Percentiles rank a stretch among this genome's conserved stretches.
phyloP scores from a whole-genome alignment of 2,888 invertebrate species.

The Imbricaverruca yamaguchii region DNA sequence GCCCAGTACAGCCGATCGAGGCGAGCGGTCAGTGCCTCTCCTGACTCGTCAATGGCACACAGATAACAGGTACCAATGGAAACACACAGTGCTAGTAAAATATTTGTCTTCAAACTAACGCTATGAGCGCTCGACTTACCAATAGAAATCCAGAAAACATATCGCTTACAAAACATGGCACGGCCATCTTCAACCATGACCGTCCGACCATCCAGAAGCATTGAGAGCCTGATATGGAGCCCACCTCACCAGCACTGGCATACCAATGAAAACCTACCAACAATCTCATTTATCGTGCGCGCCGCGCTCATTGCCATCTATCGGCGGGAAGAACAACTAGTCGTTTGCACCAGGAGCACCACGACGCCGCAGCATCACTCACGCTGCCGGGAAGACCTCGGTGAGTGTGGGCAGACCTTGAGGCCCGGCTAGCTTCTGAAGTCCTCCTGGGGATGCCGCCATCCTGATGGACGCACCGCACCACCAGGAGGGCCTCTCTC shows the following conservation, averaged over 20 bases:
- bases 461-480: no score
- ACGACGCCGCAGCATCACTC: no score
- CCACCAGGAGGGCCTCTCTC: no score
- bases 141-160: background rate
- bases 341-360: background rate
- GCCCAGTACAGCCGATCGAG: background rate
- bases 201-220: background rate
- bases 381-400: no score
- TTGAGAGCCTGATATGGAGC: background rate
- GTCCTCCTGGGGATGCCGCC: no score
- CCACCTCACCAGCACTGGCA: background rate
- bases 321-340: background rate
- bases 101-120: slow-evolving; percentile 7
- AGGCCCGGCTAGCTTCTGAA: no score
- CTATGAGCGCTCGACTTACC: background rate
- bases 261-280: background rate
- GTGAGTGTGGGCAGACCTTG: no score
- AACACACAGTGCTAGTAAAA: slow-evolving; percentile 6
- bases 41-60: background rate
- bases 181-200: background rate
- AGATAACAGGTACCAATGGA: slow-evolving; percentile 17
- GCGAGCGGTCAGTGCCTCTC: background rate
- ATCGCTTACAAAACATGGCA: background rate
- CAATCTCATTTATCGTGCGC: background rate
- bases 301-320: background rate